Conservation (phyloP, 2,797 vertebrate species). For the Lophotriccus pileatus region DNA sequence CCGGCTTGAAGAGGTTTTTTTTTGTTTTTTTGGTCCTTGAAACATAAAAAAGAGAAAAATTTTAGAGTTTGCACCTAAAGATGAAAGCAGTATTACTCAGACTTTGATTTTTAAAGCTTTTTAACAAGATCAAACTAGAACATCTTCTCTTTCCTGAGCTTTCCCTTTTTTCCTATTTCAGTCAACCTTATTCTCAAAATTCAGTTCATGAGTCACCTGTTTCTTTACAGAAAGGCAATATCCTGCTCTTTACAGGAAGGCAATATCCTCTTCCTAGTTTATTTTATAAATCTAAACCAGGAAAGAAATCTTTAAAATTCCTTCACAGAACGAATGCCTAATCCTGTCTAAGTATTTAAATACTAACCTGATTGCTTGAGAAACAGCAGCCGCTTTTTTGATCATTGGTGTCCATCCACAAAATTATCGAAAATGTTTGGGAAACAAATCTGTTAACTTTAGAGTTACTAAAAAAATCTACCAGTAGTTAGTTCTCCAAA, state of each 20-base stretch:
- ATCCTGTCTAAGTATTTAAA: not conserved
- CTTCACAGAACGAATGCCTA: not conserved
- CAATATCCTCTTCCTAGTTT: not conserved
- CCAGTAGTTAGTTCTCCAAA: not conserved
- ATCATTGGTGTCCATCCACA: not conserved
- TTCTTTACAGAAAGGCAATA: not conserved
- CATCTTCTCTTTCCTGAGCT: not conserved
- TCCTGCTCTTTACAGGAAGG: not conserved
- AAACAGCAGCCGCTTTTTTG: not conserved
- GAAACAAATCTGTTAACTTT: not conserved
- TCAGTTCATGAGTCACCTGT: not conserved
- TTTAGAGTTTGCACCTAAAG: not conserved
- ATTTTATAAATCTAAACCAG: not conserved
- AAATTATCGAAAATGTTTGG: not conserved
- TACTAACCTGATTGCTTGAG: not conserved
- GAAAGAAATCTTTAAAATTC: not conserved
- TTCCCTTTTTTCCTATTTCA: not conserved
- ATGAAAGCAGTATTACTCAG: constrained; percentile 27
- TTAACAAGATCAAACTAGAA: not conserved
- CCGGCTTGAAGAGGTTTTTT: not conserved
- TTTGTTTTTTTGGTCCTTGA: not conserved
- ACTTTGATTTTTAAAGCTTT: constrained; percentile 27
- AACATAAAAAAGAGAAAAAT: not conserved
- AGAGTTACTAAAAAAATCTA: not conserved
- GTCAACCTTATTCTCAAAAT: constrained; percentile 23